A percentile compares a stretch with the other conserved stretches of the same genome.
phyloP scores from a whole-genome alignment of 2,888 invertebrate species.

The Heliconius ismenius region DNA sequence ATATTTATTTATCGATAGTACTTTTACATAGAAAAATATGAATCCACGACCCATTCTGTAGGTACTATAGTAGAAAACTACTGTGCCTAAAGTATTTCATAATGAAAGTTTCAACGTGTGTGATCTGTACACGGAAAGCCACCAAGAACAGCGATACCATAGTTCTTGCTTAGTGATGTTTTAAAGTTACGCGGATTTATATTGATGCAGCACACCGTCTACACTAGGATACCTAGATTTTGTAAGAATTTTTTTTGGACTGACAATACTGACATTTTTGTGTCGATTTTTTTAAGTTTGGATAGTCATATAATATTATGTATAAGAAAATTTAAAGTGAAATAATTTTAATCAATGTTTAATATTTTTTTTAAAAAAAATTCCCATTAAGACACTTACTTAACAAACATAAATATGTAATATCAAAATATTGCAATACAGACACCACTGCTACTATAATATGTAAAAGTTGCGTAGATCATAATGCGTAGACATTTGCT shows the following conservation, averaged over 20 bases:
- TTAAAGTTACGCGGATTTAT: conserved; percentile 62
- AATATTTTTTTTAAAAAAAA: background rate
- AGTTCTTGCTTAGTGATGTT: conserved; percentile 63
- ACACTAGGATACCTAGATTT: conserved; percentile 15
- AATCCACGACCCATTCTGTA: background rate
- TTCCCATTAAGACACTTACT: background rate
- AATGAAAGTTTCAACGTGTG: conserved; percentile 12
- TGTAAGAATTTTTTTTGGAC: background rate
- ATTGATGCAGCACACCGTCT: conserved; percentile 54
- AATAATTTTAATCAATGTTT: background rate
- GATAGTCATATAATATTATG: background rate
- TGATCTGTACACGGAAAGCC: background rate
- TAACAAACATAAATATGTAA: too few relatives aligned
- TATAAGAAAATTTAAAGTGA: background rate
- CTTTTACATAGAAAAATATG: background rate
- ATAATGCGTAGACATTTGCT: conserved; percentile 13
- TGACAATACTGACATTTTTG: background rate
- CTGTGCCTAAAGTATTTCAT: background rate
- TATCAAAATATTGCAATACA: too few relatives aligned
- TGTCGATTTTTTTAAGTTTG: too few relatives aligned
- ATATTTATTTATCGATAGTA: too few relatives aligned
- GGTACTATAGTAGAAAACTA: background rate
- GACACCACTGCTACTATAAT: too few relatives aligned
- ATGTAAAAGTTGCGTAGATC: background rate
- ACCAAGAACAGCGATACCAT: conserved; percentile 50